Base-by-base conservation (phyloP, 2,113 vertebrate genomes). In the Alexandromys fortis region DNA sequence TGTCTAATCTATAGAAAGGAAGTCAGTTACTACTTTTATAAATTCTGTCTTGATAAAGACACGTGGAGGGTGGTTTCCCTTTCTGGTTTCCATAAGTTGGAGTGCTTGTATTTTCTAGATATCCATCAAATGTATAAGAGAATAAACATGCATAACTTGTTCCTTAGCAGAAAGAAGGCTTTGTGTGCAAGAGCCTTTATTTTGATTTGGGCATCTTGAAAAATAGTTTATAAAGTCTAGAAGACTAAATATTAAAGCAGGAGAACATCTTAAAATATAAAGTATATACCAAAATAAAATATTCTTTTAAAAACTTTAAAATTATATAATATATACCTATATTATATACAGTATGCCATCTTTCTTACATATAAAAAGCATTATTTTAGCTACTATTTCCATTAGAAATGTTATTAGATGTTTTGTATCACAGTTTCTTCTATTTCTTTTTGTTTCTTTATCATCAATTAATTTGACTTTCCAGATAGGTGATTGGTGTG, bases 241-340 rank as follows among this genome's bases (percentile, higher is more conserved):
- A 94, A 92, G 65, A 77, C 38, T 92, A 30, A 86, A 92, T 95
- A 75, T 90, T 95, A 79, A 96, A 87, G 49, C 67, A 90, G 26
- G 5, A 3, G 24, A 73, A 76, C 70, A 75, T 86, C 24, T 93
- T 19, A 96, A 38, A 7, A 90, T 58, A 38, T 67, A 88, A 92
- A 73, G 73, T 63, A 47, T 35, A 86, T 47, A 47, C 30, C 65
- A n/a, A 90, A 85, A 63, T 49, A 75, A 79, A 92, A 79, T 38
- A 65, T 24, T 24, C 77, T 28, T 49, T 3, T 45, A 82, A 93
- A 70, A 70, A 52, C 67, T 21, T 21, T 24, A 95, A 77, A 26
- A 52, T 22, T 82, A 35, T 68, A 12, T 19, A 1, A 12, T 14
- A 1, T 86, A 72, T 94, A 17, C 13, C 0, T 55, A 55, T 55